phyloP scores from a whole-genome alignment of 2,888 invertebrate genomes.

The Timema podura region DNA sequence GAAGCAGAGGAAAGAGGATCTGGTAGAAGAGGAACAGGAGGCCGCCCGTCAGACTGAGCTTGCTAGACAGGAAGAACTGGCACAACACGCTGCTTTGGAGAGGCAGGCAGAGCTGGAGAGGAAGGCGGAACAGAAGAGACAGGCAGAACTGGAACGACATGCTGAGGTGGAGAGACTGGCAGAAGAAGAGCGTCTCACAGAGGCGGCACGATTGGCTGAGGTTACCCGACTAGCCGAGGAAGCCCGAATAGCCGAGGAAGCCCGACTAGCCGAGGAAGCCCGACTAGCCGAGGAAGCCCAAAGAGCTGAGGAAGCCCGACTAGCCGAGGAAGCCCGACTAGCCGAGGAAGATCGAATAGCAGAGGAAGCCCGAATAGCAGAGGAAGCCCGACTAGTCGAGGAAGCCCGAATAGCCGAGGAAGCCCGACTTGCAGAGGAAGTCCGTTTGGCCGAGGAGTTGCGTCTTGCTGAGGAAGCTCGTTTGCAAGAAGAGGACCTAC shows the following conservation, averaged over 20 bases:
- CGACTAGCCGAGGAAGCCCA: slow-evolving; percentile 40
- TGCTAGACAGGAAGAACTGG: slow-evolving; percentile 35
- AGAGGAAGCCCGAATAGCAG: slow-evolving; percentile 44
- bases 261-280: slow-evolving; percentile 37
- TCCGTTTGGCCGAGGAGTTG: slow-evolving; percentile 44
- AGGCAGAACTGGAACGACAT: slow-evolving; percentile 52
- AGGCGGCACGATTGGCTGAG: slow-evolving; percentile 44
- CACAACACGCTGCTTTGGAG: slow-evolving; percentile 41
- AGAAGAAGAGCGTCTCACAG: slow-evolving; percentile 39
- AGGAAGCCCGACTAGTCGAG: too few relatives aligned
- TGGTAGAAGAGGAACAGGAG: slow-evolving; percentile 16
- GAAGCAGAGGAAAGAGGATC: slow-evolving; percentile 28
- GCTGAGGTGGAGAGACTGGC: slow-evolving; percentile 49
- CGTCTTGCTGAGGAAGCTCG: slow-evolving; percentile 48
- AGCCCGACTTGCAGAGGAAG: slow-evolving; percentile 40
- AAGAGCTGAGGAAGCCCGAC: slow-evolving; percentile 45
- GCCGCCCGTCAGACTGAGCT: slow-evolving; percentile 29
- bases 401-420: slow-evolving; percentile 40
- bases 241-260: slow-evolving; percentile 49
- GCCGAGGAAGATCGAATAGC: slow-evolving; percentile 42
- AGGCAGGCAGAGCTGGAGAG: slow-evolving; percentile 27
- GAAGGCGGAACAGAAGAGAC: slow-evolving; percentile 33
- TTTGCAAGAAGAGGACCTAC: slow-evolving; percentile 21
- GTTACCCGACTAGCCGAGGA: slow-evolving; percentile 42
- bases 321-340: slow-evolving; percentile 38